Base-by-base conservation (phyloP, 2,888 invertebrate species). In the Notodonta ziczac region DNA sequence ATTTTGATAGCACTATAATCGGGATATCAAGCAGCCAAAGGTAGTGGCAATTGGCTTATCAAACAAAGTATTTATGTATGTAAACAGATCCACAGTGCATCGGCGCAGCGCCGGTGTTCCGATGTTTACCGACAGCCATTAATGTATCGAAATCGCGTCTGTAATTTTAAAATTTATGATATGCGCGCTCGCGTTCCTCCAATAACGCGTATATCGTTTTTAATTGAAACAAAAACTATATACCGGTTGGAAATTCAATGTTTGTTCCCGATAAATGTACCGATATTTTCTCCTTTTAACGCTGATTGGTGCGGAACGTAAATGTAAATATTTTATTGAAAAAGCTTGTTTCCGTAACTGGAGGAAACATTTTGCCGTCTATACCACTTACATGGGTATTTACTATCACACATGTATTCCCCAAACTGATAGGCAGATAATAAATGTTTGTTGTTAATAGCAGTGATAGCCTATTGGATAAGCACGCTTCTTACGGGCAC, bases 151-250 rank as follows among this genome's bases (percentile, higher is more conserved):
- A 12, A 58, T 50, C 59, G 59, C 60, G 68, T 61, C 62, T 77
- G 77, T 74, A 76, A 80, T 80, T 84, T 85, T 79, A 81, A 85
- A 83, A 86, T 87, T 73, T 85, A 86, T 83, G 82, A 82, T 83
- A 83, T 86, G 85, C 84, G 71, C 69, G 66, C 66, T 61, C 61
- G 77, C 77, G 71, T 73, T 4, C 44, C 73, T 54, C 68, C 68
- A 80, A 77, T 78, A 78, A 75, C 60, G 55, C 63, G 73, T 69
- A 79, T 80, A 78, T 69, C 63, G 70, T 68, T 78, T 80, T 77
- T 56, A 56, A 56, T 56, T 56, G 44, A 56, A 56, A 56, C 24
- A 44, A 56, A 56, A 56, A 56, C 56, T 56, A 24, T 14, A 54
- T 35, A 53, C 10, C 14, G 8, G 54, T 39, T 13, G 39, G 39